phyloP scores from a whole-genome alignment of 2,888 invertebrate genomes.

The Drosophila neotestacea region DNA sequence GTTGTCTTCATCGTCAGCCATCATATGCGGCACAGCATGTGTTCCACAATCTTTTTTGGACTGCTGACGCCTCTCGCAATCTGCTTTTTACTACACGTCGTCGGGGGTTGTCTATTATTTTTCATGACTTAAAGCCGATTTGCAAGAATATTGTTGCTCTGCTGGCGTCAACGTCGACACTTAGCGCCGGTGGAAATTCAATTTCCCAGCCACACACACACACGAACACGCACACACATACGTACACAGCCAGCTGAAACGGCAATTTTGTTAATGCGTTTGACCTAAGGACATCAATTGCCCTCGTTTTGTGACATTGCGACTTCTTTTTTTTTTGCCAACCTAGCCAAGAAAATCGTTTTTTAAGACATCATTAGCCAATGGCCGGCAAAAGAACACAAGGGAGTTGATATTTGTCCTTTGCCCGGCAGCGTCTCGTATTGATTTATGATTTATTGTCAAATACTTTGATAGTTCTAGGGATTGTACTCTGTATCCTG shows the following conservation, averaged over 20 bases:
- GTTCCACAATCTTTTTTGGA: conserved; percentile 79
- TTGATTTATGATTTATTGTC: conserved; percentile 83
- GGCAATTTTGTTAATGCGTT: conserved; percentile 79
- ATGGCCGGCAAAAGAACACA: conserved; percentile 35
- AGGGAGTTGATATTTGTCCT: conserved; percentile 39
- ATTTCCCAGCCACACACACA: conserved; percentile 61
- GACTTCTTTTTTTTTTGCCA: conserved; percentile 27
- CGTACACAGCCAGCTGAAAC: conserved; percentile 65
- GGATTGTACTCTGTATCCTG: conserved; percentile 31
- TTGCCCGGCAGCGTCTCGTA: conserved; percentile 48
- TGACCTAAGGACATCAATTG: conserved; percentile 82
- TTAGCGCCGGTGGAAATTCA: conserved; percentile 73
- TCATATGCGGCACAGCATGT: conserved; percentile 84
- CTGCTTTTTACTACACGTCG: conserved; percentile 76
- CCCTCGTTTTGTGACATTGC: conserved; percentile 77
- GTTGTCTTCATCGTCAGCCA: conserved; percentile 61
- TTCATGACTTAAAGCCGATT: conserved; percentile 85
- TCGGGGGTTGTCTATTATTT: conserved; percentile 81
- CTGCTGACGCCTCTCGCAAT: conserved; percentile 73
- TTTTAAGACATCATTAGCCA: conserved; percentile 82
- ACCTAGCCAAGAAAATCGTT: conserved; percentile 67
- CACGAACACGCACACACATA: conserved; percentile 34
- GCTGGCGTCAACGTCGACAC: conserved; percentile 47
- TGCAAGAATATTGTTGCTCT: conserved; percentile 83
- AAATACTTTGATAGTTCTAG: conserved; percentile 68